A percentile compares a stretch with the other conserved stretches of the same genome.
Conservation (phyloP, 2,888 invertebrate species). For the Odontothrips loti region DNA sequence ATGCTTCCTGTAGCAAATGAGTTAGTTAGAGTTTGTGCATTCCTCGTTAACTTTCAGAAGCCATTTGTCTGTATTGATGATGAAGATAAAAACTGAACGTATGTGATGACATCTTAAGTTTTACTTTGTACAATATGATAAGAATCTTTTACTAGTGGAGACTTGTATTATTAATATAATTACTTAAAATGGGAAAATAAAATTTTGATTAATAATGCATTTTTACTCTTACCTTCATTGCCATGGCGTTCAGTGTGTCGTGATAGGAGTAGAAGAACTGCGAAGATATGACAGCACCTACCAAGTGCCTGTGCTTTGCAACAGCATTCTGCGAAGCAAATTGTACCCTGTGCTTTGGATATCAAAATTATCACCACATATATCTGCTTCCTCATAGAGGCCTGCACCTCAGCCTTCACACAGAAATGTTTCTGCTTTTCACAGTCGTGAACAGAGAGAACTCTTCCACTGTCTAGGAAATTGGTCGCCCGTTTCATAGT, state of each 20-base stretch:
- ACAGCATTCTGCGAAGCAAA: background rate
- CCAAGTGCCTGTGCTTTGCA: background rate
- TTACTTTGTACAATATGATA: too few species aligned
- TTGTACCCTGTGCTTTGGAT: background rate
- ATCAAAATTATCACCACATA: background rate
- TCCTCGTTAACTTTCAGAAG: background rate
- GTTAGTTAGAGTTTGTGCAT: background rate
- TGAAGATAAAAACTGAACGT: too few species aligned
- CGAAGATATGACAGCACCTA: background rate
- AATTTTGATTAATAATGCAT: too few species aligned
- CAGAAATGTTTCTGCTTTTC: background rate
- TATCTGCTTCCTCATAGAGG: background rate
- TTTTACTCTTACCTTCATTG: background rate
- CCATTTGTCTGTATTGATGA: background rate
- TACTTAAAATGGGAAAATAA: too few species aligned
- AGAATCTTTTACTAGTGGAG: too few species aligned
- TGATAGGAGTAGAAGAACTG: background rate
- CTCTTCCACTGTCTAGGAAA: background rate
- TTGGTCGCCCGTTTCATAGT: too few species aligned
- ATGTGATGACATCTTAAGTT: too few species aligned
- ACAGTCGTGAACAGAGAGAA: background rate
- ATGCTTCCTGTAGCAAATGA: background rate
- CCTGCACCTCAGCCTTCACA: background rate
- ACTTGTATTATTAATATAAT: too few species aligned
- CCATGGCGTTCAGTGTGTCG: background rate